A percentile compares a stretch with the other conserved stretches of the same genome.
Conservation (phyloP, 2,888 invertebrate genomes). For the Stramonita haemastoma region DNA sequence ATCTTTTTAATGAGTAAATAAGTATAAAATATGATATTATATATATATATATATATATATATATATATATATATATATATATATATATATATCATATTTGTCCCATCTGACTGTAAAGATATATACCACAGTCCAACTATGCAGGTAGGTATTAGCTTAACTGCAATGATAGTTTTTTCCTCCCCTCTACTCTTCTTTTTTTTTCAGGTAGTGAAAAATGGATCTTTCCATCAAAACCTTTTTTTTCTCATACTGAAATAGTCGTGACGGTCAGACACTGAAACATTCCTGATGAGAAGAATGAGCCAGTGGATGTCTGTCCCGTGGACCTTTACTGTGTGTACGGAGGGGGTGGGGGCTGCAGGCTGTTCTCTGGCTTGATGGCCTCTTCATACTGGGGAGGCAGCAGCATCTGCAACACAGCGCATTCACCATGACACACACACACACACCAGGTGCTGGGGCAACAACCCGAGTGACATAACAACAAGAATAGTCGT, state of each 20-base stretch:
- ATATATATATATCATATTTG: neutral
- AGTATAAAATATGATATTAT: neutral
- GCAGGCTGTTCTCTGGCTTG: conserved; percentile 54
- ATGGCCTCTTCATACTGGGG: conserved; percentile 77
- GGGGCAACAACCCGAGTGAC: neutral
- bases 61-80: neutral
- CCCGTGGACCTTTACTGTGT: conserved; percentile 40
- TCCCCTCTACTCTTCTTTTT: no score
- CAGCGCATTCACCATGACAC: neutral
- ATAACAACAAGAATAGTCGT: neutral
- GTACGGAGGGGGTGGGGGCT: conserved; percentile 62
- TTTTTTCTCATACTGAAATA: neutral
- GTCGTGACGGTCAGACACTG: neutral
- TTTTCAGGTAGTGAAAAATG: no score
- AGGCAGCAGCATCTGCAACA: conserved; percentile 74
- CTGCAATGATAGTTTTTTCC: neutral
- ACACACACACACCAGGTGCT: neutral
- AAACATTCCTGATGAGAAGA: neutral
- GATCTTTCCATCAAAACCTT: no score
- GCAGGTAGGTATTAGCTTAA: neutral
- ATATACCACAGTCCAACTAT: neutral
- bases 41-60: neutral
- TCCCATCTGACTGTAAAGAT: no score
- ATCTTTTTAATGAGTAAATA: neutral
- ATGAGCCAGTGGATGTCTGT: neutral